Percentiles rank a stretch among this genome's conserved stretches.
Conservation (phyloP, 2,888 invertebrate species). For the Limenitis camilla region DNA sequence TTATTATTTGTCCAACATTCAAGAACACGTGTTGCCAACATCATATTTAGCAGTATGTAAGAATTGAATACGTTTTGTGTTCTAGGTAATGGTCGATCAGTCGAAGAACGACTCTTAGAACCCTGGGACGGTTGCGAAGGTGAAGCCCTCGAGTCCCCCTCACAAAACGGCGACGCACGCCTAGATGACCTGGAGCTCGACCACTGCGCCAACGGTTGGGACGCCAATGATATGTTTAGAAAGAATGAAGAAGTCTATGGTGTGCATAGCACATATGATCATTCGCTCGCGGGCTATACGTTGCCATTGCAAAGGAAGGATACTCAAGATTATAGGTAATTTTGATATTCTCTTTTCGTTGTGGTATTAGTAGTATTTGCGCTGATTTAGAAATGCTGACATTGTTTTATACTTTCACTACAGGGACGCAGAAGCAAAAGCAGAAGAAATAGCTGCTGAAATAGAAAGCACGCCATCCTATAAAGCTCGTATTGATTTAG, state of each 20-base stretch:
- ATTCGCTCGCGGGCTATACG: constrained; percentile 93
- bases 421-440: constrained; percentile 86
- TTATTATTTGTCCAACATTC: no score
- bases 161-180: constrained; percentile 75
- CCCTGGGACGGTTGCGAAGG: constrained; percentile 87
- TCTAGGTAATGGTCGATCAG: constrained; percentile 56
- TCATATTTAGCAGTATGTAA: neutral
- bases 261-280: constrained; percentile 93
- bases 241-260: constrained; percentile 93
- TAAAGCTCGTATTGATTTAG: constrained; percentile 86
- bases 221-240: constrained; percentile 96
- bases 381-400: neutral
- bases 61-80: neutral
- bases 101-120: constrained; percentile 86
- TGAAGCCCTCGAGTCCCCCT: constrained; percentile 61
- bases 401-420: neutral
- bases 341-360: neutral
- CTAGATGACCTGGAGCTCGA: constrained; percentile 82
- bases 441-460: constrained; percentile 92
- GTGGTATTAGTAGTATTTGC: neutral
- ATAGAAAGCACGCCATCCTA: constrained; percentile 91
- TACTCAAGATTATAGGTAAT: constrained; percentile 85
- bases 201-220: constrained; percentile 93
- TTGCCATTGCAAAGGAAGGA: constrained; percentile 89
- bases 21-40: no score